A percentile compares a stretch with the other conserved stretches of the same genome.
phyloP scores from a whole-genome alignment of 2,797 vertebrate genomes.

The Gorsachius magnificus region DNA sequence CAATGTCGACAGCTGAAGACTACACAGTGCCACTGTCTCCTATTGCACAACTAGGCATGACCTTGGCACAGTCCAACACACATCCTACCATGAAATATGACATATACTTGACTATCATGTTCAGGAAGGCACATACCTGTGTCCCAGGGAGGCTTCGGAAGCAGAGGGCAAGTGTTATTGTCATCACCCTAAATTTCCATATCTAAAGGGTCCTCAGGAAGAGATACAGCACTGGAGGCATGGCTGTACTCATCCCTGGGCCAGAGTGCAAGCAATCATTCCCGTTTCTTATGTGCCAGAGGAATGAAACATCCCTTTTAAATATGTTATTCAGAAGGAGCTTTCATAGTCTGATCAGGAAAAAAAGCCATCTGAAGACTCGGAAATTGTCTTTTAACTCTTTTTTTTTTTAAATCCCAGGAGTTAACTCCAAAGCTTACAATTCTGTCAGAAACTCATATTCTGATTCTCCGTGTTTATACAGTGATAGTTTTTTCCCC shows the following conservation, averaged over 20 bases:
- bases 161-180: not conserved
- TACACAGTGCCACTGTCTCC: not conserved
- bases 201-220: not conserved
- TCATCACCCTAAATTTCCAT: not conserved
- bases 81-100: not conserved
- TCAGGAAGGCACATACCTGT: not conserved
- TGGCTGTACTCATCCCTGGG: not conserved
- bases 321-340: not conserved
- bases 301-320: not conserved
- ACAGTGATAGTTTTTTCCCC: rapidly evolving
- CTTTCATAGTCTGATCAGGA: not conserved
- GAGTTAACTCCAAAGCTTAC: not conserved
- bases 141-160: not conserved
- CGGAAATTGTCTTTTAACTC: not conserved
- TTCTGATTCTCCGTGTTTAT: not conserved
- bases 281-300: not conserved
- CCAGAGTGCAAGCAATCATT: not conserved
- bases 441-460: not conserved
- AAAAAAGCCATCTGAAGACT: not conserved
- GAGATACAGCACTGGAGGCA: not conserved
- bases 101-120: not conserved
- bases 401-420: not conserved
- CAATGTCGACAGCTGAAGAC: not conserved
- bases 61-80: not conserved
- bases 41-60: not conserved